Percentiles rank a stretch among this genome's conserved stretches.
Evolutionary conservation across 2,797 vertebrate species (phyloP).

Genomic region (Adrianichthys oophorus): DNA sequence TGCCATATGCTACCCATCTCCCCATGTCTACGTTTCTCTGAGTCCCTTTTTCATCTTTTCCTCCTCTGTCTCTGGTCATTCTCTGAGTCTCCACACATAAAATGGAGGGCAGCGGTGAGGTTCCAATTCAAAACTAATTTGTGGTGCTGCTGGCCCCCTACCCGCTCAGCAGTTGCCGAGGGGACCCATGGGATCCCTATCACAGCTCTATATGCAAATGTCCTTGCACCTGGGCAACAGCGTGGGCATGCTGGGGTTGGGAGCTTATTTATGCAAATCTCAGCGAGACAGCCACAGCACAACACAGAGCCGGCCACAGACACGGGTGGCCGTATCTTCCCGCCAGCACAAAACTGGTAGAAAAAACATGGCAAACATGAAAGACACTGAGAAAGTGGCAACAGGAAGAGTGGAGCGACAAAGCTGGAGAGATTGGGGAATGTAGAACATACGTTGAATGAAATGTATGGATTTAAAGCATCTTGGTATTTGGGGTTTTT

Average conservation of each 20-base stretch:
- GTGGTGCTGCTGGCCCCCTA: conserved; percentile 88
- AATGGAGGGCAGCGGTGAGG: conserved; percentile 83
- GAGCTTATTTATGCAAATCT: conserved; percentile 99
- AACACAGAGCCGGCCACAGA: conserved; percentile 72
- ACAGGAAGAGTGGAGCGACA: conserved; percentile 29
- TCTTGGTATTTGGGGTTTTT: conserved; percentile 1
- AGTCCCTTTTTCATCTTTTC: conserved; percentile 52
- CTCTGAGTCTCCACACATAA: conserved; percentile 65
- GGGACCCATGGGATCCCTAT: conserved; percentile 97
- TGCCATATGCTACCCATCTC: conserved; percentile 52
- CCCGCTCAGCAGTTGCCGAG: conserved; percentile 94
- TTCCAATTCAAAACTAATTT: conserved; percentile 99
- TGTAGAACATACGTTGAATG: conserved; percentile 44
- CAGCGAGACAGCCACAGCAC: conserved; percentile 73
- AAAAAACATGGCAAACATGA: conserved; percentile 58
- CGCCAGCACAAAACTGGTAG: conserved; percentile 71
- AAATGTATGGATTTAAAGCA: conserved; percentile 31
- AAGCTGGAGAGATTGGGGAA: conserved; percentile 36
- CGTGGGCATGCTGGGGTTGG: conserved; percentile 92
- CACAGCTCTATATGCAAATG: conserved; percentile 99
- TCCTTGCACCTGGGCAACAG: conserved; percentile 97
- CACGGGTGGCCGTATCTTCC: conserved; percentile 86
- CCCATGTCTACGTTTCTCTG: conserved; percentile 32
- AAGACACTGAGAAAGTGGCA: conserved; percentile 51
- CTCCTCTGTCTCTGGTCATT: conserved; percentile 70